Conservation (phyloP, 2,113 vertebrate genomes). For the Cichladusa arquata region DNA sequence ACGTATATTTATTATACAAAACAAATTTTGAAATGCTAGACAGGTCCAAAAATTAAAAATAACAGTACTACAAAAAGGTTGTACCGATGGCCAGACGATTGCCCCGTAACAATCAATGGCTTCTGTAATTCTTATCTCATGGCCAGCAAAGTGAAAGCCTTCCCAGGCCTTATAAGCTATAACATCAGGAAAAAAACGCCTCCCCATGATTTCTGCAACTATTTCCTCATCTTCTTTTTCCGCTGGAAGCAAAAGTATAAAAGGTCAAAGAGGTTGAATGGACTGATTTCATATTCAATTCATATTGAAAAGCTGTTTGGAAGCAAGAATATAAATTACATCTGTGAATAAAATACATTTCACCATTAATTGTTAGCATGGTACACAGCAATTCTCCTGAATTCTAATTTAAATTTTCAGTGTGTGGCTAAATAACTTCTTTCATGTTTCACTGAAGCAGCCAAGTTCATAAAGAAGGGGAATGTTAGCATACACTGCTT, state of each 20-base stretch:
- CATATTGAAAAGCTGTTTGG: background rate
- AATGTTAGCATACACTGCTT: background rate
- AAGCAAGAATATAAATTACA: background rate
- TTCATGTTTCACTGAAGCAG: background rate
- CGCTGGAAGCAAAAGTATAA: constrained; percentile 23
- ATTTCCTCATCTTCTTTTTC: constrained; percentile 69
- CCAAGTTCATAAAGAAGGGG: background rate
- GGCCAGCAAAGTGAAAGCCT: constrained; percentile 82
- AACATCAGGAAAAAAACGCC: constrained; percentile 78
- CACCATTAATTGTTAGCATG: background rate
- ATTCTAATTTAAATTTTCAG: background rate
- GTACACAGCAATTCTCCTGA: background rate
- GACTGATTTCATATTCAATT: background rate
- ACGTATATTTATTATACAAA: background rate
- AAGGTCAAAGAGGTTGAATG: background rate
- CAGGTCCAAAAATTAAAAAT: background rate
- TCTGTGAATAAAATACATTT: background rate
- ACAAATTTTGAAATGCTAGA: background rate
- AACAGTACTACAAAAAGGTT: background rate
- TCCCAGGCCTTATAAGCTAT: constrained; percentile 82
- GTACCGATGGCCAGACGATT: constrained; percentile 94
- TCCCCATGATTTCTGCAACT: constrained; percentile 81
- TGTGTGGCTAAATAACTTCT: background rate
- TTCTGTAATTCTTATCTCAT: constrained; percentile 90
- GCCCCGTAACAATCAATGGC: constrained; percentile 87